Percentiles rank a stretch among this genome's conserved stretches.
Evolutionary conservation across 2,797 vertebrate species (phyloP).

Genomic region (Rachycentron canadum): DNA sequence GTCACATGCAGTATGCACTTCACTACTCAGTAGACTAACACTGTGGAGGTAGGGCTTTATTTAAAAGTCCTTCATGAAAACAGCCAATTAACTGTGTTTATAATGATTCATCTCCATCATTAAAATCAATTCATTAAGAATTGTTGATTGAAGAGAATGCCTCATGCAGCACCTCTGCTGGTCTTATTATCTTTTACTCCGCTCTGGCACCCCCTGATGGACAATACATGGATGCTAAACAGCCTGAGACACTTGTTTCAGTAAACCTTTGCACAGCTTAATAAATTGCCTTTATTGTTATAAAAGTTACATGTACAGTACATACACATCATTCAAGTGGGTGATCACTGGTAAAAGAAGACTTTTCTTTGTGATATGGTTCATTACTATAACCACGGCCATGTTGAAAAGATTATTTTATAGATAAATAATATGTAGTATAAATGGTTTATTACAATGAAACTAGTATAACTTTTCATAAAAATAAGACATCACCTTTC

Average conservation of each 20-base stretch:
- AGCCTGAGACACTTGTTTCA: not conserved
- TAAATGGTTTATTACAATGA: no score
- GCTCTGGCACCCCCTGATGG: constrained; percentile 82
- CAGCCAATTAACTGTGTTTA: constrained; percentile 38
- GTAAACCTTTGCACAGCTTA: not conserved
- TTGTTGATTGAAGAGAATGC: constrained; percentile 45
- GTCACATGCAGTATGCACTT: constrained; percentile 5
- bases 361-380: not conserved
- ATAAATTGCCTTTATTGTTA: not conserved
- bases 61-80: constrained; percentile 40
- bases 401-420: not conserved
- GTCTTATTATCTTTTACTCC: constrained; percentile 60
- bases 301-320: not conserved
- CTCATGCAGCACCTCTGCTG: constrained; percentile 11
- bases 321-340: not conserved
- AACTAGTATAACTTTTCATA: not conserved
- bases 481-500: not conserved
- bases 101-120: constrained; percentile 44
- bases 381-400: not conserved
- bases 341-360: not conserved
- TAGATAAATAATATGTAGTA: no score
- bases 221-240: not conserved
- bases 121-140: constrained; percentile 54
- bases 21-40: constrained; percentile 11
- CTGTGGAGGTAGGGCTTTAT: constrained; percentile 17